A percentile compares a stretch with the other conserved stretches of the same genome.
Conservation (phyloP, 2,888 invertebrate species). For the Troides aeacus region DNA sequence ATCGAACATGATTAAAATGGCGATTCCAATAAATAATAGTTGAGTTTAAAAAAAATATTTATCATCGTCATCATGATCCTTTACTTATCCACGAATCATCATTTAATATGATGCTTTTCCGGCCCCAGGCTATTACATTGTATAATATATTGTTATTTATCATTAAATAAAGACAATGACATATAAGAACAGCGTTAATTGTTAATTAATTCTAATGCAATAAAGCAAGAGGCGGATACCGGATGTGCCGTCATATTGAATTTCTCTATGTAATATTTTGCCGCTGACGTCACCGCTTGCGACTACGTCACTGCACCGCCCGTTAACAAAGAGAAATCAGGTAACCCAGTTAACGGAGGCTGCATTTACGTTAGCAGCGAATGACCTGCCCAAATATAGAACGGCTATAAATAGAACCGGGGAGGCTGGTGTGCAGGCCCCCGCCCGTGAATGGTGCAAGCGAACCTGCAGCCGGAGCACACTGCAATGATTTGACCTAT, state of each 20-base stretch:
- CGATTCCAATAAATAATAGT: no score
- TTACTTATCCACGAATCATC: no score
- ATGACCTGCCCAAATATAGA: constrained; percentile 78
- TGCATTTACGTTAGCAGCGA: constrained; percentile 69
- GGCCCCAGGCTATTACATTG: no score
- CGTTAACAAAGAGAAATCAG: constrained; percentile 74
- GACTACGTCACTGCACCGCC: constrained; percentile 64
- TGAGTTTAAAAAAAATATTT: no score
- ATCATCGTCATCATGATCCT: no score
- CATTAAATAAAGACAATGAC: no score
- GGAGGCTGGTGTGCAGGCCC: constrained; percentile 55
- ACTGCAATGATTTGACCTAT: constrained; percentile 78
- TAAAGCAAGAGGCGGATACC: no score
- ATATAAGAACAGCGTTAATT: no score
- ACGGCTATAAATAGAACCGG: constrained; percentile 70
- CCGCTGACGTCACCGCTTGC: constrained; percentile 60
- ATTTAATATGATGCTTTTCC: no score
- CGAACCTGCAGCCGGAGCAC: constrained; percentile 66
- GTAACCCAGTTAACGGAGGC: constrained; percentile 75
- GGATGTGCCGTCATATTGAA: constrained; percentile 5
- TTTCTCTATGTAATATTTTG: constrained; percentile 18
- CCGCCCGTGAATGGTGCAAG: constrained; percentile 67
- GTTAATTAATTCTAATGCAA: no score
- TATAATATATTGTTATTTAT: no score
- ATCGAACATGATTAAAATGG: no score